Evolutionary conservation across 2,888 invertebrate genomes (phyloP).

Genomic region (Psylliodes chrysocephalus): DNA sequence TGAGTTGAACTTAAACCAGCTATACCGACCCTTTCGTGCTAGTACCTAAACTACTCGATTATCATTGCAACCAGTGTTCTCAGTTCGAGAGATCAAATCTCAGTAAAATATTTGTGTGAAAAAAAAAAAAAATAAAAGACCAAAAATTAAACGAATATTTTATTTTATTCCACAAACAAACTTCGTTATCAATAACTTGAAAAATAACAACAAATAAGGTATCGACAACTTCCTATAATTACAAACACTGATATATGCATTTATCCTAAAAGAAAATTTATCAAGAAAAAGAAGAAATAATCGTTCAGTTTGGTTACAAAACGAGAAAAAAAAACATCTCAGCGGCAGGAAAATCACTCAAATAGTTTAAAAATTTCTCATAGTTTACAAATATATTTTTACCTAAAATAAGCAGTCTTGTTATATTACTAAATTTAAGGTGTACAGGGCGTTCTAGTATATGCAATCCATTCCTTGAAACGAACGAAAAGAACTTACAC

Average conservation of each 20-base stretch:
- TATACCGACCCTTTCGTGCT: no score
- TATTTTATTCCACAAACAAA: constrained; percentile 47
- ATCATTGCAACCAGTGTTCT: no score
- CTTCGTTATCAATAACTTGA: constrained; percentile 48
- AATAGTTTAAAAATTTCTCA: constrained; percentile 13
- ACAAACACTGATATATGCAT: constrained; percentile 36
- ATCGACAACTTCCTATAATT: constrained; percentile 38
- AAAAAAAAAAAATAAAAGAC: not conserved
- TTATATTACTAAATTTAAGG: constrained; percentile 33
- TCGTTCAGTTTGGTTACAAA: not conserved
- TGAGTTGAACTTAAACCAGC: no score
- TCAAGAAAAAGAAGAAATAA: constrained; percentile 6
- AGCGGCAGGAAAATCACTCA: constrained; percentile 1
- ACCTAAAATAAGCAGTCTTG: constrained; percentile 43
- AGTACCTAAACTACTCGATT: no score
- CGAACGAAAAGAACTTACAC: no score
- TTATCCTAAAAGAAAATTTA: constrained; percentile 22
- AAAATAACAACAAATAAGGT: constrained; percentile 47
- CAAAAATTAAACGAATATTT: constrained; percentile 9
- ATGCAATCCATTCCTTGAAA: no score
- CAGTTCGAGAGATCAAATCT: no score
- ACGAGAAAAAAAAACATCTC: constrained; percentile 7
- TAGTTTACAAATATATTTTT: constrained; percentile 31
- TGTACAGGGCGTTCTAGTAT: constrained; percentile 31
- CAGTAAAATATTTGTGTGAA: no score